Evolutionary conservation across 2,797 vertebrate genomes (phyloP), one percentile per base, ranked within the genome.

Genomic region (Malacoraja senta): DNA sequence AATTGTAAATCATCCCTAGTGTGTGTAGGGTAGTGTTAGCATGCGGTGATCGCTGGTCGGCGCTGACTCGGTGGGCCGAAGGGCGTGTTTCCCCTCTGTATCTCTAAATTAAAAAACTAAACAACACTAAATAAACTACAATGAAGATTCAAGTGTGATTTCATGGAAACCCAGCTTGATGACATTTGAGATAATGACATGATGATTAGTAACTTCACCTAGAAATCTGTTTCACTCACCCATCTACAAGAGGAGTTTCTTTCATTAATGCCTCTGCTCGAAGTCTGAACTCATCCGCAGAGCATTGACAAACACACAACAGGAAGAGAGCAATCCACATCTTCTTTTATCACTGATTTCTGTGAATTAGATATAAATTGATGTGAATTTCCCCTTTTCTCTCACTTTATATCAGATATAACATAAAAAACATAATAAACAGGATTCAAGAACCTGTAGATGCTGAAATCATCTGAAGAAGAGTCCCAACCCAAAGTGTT

Each of bases 221-320:
- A 13, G 32, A 80, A 93, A 65, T 72, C 26, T 6, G 24, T 26
- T 58, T n/a, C 0, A 68, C 96, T 97, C 94, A 97, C 96, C 96
- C 96, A 0, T 97, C 96, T 0, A 97, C 94, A 58, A 96, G 95
- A 0, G 96, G 96, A 0, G 94, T 95, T n/a, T 0, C 0, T 0
- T 0, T 0, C 96, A 97, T 96, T 94, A 97, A 96, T 26, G 19
- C 93, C 93, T 93, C 1, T 0, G 96, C 96, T 35, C 93, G 10
- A 0, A 94, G 35, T 76, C 0, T 93, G 86, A 94, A 74, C 0
- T 1, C 0, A 93, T 96, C 95, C 0, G 95, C 95, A 0, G 93
- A 15, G 8, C 95, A 95, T 0, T 93, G 93, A 93, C 94, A 0
- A n/a, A 95, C 93, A 93, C 95, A 8, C 93, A 95, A 94, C 8